Conservation (phyloP, 2,888 invertebrate species). For the Thumatha senex region DNA sequence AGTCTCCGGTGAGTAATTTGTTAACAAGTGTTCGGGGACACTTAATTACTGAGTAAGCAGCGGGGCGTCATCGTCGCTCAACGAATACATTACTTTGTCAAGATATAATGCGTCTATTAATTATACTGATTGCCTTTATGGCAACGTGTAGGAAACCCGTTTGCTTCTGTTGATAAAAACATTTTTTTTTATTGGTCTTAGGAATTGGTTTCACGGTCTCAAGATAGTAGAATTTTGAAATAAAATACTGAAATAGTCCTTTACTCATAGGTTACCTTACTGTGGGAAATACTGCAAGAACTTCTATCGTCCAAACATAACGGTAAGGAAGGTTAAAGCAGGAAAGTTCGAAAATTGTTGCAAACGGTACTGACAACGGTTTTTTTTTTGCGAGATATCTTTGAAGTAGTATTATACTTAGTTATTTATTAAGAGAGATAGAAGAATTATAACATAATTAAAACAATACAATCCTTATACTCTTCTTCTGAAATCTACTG, state of each 20-base stretch:
- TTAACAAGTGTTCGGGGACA: slow-evolving; percentile 75
- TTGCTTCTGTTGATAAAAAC: neutral
- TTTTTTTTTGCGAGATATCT: too few relatives aligned
- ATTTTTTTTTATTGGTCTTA: neutral
- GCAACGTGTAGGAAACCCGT: neutral
- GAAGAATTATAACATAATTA: too few relatives aligned
- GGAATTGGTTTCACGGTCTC: neutral
- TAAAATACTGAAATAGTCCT: neutral
- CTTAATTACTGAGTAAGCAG: slow-evolving; percentile 68
- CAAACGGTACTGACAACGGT: too few relatives aligned
- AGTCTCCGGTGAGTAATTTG: slow-evolving; percentile 72
- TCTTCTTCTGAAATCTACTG: too few relatives aligned
- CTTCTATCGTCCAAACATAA: too few relatives aligned
- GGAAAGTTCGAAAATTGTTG: too few relatives aligned
- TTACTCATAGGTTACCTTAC: too few relatives aligned
- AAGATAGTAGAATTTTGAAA: neutral
- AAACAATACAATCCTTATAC: too few relatives aligned
- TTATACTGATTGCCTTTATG: slow-evolving; percentile 58
- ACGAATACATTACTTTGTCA: slow-evolving; percentile 64
- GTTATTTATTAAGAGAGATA: too few relatives aligned
- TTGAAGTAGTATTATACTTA: too few relatives aligned
- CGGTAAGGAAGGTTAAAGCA: too few relatives aligned
- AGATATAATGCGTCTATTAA: slow-evolving; percentile 62
- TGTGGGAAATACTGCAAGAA: too few relatives aligned
- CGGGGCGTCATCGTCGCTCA: slow-evolving; percentile 70